Percentiles rank a stretch among this genome's conserved stretches.
These are phyloP conservation scores for Scalopus aquaticus DNA, from an alignment of 2,113 vertebrate species.

Conservation along the genomic window DNA sequence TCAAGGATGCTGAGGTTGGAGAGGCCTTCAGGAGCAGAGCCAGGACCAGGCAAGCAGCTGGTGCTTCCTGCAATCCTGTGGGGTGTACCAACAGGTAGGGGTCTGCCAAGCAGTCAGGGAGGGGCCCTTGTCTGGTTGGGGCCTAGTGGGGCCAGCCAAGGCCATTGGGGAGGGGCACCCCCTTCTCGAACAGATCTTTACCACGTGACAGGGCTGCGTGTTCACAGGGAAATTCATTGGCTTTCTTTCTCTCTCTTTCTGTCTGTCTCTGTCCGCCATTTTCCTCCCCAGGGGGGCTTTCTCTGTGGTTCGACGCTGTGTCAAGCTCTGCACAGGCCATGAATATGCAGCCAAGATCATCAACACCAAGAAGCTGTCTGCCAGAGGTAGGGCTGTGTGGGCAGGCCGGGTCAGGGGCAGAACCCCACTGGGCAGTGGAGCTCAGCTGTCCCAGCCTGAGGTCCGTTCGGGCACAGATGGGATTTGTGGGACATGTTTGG, in stretches of 20 bases:
- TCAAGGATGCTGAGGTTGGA: rapidly evolving
- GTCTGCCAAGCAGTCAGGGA: background rate
- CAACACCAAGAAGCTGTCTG: conserved; percentile 98
- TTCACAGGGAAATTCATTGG: conserved; percentile 29
- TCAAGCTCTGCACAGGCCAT: conserved; percentile 96
- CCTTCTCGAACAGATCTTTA: background rate
- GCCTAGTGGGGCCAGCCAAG: rapidly evolving
- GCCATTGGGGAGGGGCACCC: background rate
- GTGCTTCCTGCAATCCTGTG: background rate
- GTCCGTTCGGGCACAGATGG: background rate
- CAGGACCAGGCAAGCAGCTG: too few species aligned
- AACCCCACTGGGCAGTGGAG: background rate
- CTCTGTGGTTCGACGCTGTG: conserved; percentile 96
- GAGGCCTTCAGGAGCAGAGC: background rate
- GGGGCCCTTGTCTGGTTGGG: background rate
- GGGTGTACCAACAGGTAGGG: background rate
- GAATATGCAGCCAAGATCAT: conserved; percentile 98
- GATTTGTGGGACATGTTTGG: background rate
- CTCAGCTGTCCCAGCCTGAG: background rate
- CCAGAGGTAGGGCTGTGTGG: conserved; percentile 90
- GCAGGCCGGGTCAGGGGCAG: background rate
- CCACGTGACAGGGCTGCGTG: background rate
- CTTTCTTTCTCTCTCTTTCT: background rate
- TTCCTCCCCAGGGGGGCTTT: conserved; percentile 91
- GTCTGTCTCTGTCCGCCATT: background rate